Evolutionary conservation across 2,888 invertebrate species (phyloP), one percentile per base, ranked within the genome.

Genomic region (Chloromyia formosa): DNA sequence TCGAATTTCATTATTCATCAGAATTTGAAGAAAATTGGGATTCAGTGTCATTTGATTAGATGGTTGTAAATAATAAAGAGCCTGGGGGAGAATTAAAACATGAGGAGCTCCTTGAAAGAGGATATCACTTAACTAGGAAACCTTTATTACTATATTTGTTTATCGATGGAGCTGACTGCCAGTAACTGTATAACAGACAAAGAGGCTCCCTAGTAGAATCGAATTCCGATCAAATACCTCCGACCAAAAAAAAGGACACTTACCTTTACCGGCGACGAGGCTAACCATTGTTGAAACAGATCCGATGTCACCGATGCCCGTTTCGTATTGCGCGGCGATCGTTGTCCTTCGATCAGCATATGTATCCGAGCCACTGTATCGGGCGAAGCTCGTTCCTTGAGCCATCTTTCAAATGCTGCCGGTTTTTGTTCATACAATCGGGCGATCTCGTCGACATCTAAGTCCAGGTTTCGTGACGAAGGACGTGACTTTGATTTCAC

Each of bases 211-310:
- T n/a, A n/a, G n/a, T n/a, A n/a, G n/a, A n/a, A n/a, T n/a, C n/a
- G n/a, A n/a, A n/a, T n/a, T n/a, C n/a, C n/a, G n/a, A n/a, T n/a
- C n/a, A n/a, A n/a, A n/a, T n/a, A n/a, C n/a, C n/a, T n/a, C n/a
- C n/a, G n/a, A n/a, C n/a, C n/a, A n/a, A n/a, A n/a, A n/a, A n/a
- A n/a, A n/a, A n/a, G n/a, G 23, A 27, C 27, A 0, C 60, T 60
- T 78, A 91, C 90, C 88, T 92, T 90, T 82, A 91, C 87, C 5
- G 94, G 93, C 69, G 93, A 92, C 40, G 93, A 90, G 45, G 93
- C 90, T 82, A 94, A 86, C 94, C 94, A 95, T 78, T 92, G 88
- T 81, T 94, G 94, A 85, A 94, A 94, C 77, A 95, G 87, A 83
- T 95, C 94, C 78, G 94, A 93, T 60, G 93, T 93, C 78, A 94